Evolutionary conservation across 2,113 vertebrate genomes (phyloP).

Genomic region (Bubo blakistoni): DNA sequence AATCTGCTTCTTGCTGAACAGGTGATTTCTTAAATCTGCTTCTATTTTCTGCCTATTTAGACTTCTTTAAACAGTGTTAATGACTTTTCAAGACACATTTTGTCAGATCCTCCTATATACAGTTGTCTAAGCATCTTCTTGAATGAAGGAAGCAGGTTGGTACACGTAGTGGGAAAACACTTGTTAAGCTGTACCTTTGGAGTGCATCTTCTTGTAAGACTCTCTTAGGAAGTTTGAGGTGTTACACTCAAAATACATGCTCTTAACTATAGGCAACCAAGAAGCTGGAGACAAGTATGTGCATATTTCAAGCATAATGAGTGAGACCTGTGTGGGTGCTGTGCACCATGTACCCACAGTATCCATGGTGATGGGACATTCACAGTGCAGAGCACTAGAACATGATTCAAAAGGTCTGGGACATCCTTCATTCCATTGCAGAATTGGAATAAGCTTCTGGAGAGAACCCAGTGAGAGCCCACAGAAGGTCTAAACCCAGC

Average conservation of each 20-base stretch:
- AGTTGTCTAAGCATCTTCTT: background rate
- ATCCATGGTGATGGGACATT: background rate
- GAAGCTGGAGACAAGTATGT: background rate
- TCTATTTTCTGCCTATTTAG: background rate
- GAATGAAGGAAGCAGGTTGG: background rate
- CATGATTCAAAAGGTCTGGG: background rate
- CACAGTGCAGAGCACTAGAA: background rate
- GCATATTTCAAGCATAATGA: background rate
- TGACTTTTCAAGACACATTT: background rate
- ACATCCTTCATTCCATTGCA: background rate
- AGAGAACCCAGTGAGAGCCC: background rate
- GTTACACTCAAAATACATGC: fast-evolving
- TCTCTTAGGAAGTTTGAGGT: background rate
- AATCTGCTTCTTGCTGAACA: background rate
- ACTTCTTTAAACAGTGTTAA: background rate
- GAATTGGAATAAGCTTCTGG: background rate
- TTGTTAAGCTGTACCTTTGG: background rate
- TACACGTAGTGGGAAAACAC: fast-evolving
- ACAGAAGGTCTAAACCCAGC: background rate
- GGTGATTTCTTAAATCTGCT: background rate
- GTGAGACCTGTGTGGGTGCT: background rate
- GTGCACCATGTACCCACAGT: background rate
- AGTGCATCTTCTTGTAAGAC: background rate
- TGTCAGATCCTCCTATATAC: background rate
- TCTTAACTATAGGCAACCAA: background rate